Evolutionary conservation across 1,140 invertebrate genomes (phyloP).

Genomic region (Augochlora pura): DNA sequence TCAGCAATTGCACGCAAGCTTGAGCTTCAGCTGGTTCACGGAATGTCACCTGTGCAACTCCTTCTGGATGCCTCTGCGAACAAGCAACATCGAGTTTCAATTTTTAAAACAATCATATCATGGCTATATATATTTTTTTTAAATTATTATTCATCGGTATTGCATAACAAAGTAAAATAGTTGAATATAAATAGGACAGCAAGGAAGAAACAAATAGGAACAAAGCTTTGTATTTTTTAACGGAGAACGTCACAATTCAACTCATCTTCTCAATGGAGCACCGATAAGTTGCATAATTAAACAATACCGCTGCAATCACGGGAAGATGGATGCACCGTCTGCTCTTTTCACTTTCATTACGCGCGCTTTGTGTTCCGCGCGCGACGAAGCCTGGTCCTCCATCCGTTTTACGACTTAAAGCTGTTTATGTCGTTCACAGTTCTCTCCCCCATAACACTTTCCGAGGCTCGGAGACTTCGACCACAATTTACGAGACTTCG

Average conservation of each 20-base stretch:
- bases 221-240: too few relatives aligned
- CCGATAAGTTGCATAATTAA: not conserved
- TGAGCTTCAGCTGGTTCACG: constrained; percentile 95
- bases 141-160: too few relatives aligned
- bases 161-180: too few relatives aligned
- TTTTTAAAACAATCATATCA: not conserved
- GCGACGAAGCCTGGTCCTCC: not conserved
- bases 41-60: constrained; percentile 96
- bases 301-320: constrained; percentile 16
- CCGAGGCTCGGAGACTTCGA: constrained; percentile 34
- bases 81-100: not conserved
- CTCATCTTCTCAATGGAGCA: not conserved
- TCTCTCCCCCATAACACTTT: constrained; percentile 37
- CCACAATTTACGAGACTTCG: constrained; percentile 51
- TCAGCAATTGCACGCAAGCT: constrained; percentile 91
- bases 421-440: constrained; percentile 32
- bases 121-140: too few relatives aligned
- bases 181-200: too few relatives aligned
- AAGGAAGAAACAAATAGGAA: too few relatives aligned
- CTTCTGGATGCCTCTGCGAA: constrained; percentile 92
- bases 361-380: constrained; percentile 20
- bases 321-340: not conserved
- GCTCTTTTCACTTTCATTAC: constrained; percentile 11
- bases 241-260: too few relatives aligned
- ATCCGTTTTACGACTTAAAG: constrained; percentile 31